Base-by-base conservation (phyloP, 23 tunicate species). In the Halocynthia aurantium region DNA sequence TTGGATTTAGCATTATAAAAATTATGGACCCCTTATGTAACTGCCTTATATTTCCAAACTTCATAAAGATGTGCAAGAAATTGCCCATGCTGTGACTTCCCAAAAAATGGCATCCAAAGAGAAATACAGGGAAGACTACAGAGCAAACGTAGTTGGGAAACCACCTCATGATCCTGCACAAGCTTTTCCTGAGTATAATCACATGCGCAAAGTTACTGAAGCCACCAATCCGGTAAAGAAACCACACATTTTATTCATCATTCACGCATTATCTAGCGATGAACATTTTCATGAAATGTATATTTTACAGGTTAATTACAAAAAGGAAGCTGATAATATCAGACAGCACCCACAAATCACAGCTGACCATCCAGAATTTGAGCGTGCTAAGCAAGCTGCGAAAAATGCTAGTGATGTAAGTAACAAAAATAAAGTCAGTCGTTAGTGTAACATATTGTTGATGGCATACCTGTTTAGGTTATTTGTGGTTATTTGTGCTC, bases 121-220 rank as follows among this genome's bases (percentile, higher is more conserved):
- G 54, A 51, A 51, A 7, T 93, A 93, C 85, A 93, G 80, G 76
- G 76, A 69, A 22, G 83, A 88, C 49, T 93, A 93, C 82, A 87
- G 76, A 51, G 66, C 71, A 20, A 64, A 93, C 55, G 65, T 84
- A n/a, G 68, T 83, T 12, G 98, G 98, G 11, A 84, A 87, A 80
- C 65, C 96, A 52, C 94, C 98, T 11, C 40, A 62, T 22, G 88
- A 93, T 73, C 89, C 88, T 10, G 69, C 84, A 60, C 80, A 77
- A n/a, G 96, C 97, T 66, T 89, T 84, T 73, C 99, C 99, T 15
- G 84, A 89, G 69, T 93, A 95, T 52, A 74, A 77, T 8, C 83
- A 54, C 63, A 74, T 91, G 74, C 83, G 82, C 76, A 84, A 89
- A 22, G 71, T 73, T 22, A 21, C 78, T 9, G 78, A 74, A 53